Percentiles rank a stretch among this genome's conserved stretches.
Evolutionary conservation across 2,797 vertebrate species (phyloP).

Genomic region (Petrocephalus schoutedeni): DNA sequence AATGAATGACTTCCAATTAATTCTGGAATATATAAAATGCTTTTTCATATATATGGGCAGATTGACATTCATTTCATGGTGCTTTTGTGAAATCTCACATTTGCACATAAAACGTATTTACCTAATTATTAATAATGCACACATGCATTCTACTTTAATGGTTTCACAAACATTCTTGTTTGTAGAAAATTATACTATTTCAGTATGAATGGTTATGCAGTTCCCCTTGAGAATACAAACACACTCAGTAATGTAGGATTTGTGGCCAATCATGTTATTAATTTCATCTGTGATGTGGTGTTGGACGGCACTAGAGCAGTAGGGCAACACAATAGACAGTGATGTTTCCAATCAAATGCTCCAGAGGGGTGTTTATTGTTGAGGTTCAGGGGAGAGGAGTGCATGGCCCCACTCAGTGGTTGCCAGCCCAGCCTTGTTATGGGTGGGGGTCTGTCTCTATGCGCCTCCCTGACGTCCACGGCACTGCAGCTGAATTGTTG

Average conservation of each 20-base stretch:
- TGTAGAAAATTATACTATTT: neutral
- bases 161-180: neutral
- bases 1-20: neutral
- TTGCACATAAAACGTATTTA: neutral
- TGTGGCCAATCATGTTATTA: neutral
- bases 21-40: neutral
- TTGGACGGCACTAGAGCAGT: neutral
- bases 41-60: neutral
- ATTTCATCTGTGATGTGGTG: neutral
- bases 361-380: neutral
- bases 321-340: neutral
- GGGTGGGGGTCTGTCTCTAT: neutral
- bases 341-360: neutral
- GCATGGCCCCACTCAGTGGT: neutral
- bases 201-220: neutral
- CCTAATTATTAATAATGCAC: neutral
- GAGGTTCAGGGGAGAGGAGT: neutral
- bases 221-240: neutral
- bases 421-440: neutral
- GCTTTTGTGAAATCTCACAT: neutral
- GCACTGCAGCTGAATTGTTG: neutral
- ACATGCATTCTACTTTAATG: neutral
- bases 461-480: neutral
- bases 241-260: neutral
- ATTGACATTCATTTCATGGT: neutral